These are phyloP conservation scores for Polypedilum pembai DNA, from an alignment of 1,140 invertebrate species.

Conservation along the genomic window DNA sequence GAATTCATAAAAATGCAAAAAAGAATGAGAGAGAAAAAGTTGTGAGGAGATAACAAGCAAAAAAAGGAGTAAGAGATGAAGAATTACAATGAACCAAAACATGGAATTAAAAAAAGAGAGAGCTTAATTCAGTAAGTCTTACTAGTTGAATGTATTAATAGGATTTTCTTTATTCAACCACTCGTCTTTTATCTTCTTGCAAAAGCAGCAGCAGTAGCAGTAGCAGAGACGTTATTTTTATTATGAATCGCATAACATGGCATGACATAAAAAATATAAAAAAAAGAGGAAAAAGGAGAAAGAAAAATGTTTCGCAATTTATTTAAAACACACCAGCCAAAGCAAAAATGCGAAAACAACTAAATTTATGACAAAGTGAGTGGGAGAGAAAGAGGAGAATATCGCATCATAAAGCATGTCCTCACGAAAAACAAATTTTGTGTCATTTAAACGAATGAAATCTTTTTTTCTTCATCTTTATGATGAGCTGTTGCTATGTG, in stretches of 20 bases:
- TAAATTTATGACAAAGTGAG: slow-evolving; percentile 4
- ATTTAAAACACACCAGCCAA: slow-evolving; percentile 12
- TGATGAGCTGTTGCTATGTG: too few species aligned
- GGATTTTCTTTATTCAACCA: background rate
- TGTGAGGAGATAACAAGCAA: background rate
- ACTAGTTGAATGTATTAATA: slow-evolving; percentile 19
- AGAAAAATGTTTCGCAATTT: slow-evolving; percentile 9
- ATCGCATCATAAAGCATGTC: background rate
- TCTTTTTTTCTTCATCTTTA: background rate
- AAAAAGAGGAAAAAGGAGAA: background rate
- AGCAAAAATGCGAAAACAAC: slow-evolving; percentile 11
- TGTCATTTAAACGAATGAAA: slow-evolving; percentile 18
- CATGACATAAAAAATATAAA: background rate
- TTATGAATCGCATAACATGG: slow-evolving; percentile 12
- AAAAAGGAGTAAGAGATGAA: background rate
- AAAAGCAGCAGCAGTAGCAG: background rate
- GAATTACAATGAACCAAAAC: slow-evolving; percentile 13
- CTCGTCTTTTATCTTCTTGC: background rate
- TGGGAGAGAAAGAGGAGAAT: background rate
- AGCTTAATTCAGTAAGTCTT: slow-evolving; percentile 11
- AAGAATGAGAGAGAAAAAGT: background rate
- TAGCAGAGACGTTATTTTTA: background rate
- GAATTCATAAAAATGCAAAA: background rate
- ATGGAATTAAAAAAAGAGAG: background rate
- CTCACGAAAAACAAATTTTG: slow-evolving; percentile 7